Evolutionary conservation across 2,113 vertebrate genomes (phyloP).

Genomic region (Paradisaea rubra): DNA sequence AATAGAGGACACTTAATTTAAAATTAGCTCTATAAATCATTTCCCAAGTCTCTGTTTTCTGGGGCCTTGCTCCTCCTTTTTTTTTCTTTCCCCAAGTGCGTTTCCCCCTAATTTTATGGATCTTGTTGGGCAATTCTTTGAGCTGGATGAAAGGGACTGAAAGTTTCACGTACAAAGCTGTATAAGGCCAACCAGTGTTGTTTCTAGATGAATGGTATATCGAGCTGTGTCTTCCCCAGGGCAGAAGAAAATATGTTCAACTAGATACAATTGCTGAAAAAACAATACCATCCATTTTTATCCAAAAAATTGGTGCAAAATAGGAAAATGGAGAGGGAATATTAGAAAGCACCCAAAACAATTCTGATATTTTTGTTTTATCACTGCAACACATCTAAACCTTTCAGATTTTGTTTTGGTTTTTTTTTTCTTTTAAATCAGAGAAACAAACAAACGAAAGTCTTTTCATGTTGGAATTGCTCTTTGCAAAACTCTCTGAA

Average conservation of each 20-base stretch:
- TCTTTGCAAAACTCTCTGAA: not conserved
- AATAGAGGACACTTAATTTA: not conserved
- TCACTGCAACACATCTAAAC: not conserved
- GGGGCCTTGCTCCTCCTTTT: not conserved
- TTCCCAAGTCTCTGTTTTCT: not conserved
- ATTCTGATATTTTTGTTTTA: not conserved
- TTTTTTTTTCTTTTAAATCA: not conserved
- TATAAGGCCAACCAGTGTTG: not conserved
- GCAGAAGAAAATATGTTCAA: not conserved
- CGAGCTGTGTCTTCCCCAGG: not conserved
- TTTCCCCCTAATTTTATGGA: not conserved
- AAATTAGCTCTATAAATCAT: not conserved
- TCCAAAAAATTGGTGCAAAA: conserved; percentile 4
- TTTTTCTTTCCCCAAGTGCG: not conserved
- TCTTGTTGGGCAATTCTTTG: not conserved
- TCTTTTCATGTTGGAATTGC: not conserved
- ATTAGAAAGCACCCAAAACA: not conserved
- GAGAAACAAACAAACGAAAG: not conserved
- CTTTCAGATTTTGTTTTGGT: not conserved
- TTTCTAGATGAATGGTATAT: not conserved
- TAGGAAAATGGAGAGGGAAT: conserved; percentile 27
- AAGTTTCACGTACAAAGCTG: not conserved
- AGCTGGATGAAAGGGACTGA: not conserved
- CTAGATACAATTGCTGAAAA: not conserved
- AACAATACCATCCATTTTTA: conserved; percentile 3